Evolutionary conservation across 1,140 invertebrate genomes (phyloP), one percentile per base, ranked within the genome.

Genomic region (Copidosoma floridanum): DNA sequence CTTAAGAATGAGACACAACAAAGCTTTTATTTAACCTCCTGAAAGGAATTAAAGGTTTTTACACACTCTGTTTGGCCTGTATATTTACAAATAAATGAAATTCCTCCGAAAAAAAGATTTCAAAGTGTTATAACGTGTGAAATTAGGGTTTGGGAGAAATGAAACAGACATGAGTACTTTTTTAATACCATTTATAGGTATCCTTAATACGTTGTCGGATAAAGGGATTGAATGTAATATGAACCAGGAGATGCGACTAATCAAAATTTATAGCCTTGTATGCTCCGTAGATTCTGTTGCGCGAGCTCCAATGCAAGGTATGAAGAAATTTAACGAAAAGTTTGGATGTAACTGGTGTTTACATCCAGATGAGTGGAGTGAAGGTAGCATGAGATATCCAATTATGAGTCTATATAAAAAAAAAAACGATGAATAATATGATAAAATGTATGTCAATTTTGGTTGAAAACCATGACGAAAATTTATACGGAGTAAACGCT

Each of bases 261-360:
- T 47, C 2, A 48, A 48, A 57, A 20, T 44, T 7, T 50, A 50
- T 50, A n/a, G 14, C 18, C n/a, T 50, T 7, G n/a, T 50, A 16
- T 11, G 24, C 16, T 41, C 21, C 24, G 52, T 54, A 6, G 52
- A 54, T 18, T 27, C 52, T n/a, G 37, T 43, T 6, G 52, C 52
- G 3, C 16, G 40, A 27, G 37, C 37, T 10, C 37, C 37, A 43
- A 43, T 54, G 37, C 37, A 54, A 20, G 38, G 52, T 2, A 5
- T 16, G 4, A 27, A 43, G 10, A 23, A 43, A 16, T 41, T 43
- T 54, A 43, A 41, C 20, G 40, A 24, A 3, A 3, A 11, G 11
- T 47, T 23, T n/a, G 44, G 44, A 12, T 47, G 44, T 24, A 18
- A 24, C 23, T 54, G 37, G 37, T 54, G 52, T 27, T 29, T 54